A percentile compares a stretch with the other conserved stretches of the same genome.
phyloP scores from a whole-genome alignment of 1,140 invertebrate genomes.

The Phymorhynchus buccinoides region DNA sequence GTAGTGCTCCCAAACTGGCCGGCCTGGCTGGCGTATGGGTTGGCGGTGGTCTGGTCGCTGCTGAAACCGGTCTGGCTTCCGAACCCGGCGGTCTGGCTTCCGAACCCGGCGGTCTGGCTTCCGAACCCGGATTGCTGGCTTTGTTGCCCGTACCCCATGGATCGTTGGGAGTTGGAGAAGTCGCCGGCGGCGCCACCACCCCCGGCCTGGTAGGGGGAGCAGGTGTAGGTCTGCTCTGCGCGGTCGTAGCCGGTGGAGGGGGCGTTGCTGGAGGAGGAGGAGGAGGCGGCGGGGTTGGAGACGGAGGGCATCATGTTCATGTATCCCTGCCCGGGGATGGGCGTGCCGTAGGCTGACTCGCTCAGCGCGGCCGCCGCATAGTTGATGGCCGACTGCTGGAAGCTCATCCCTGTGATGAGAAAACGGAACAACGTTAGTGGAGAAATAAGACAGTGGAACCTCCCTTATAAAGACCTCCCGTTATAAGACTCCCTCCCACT shows the following conservation, averaged over 20 bases:
- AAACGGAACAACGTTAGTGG: background rate
- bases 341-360: background rate
- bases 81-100: background rate
- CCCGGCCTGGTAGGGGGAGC: slow-evolving; percentile 3
- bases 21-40: background rate
- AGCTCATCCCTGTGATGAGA: background rate
- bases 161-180: background rate
- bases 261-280: background rate
- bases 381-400: background rate
- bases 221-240: background rate
- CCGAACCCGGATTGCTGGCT: background rate
- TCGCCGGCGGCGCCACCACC: background rate
- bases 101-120: background rate
- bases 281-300: background rate
- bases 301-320: background rate
- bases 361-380: background rate
- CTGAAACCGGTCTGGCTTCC: no score
- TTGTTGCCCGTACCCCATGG: background rate
- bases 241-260: background rate
- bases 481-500: no score
- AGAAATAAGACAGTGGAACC: no score
- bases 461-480: no score
- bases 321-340: background rate
- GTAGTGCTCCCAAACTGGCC: background rate
- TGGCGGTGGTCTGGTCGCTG: background rate